Evolutionary conservation across 2,888 invertebrate species (phyloP).

Genomic region (Ctenicera cuprea): DNA sequence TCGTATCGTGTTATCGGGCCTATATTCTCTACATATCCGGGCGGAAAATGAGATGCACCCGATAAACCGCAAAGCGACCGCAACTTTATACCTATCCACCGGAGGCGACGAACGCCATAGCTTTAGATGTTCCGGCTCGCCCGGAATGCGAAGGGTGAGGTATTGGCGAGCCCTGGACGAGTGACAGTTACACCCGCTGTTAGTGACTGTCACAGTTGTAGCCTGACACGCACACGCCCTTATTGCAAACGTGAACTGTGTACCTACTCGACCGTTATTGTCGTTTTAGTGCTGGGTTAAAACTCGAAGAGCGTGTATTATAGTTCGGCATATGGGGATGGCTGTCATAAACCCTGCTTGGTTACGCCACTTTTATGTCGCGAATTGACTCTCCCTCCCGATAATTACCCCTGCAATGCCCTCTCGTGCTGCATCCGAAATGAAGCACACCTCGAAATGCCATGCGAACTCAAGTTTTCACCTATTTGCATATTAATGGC

Average conservation of each 20-base stretch:
- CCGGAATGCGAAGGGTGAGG: constrained; percentile 52
- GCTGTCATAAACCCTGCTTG: constrained; percentile 23
- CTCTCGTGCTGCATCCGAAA: constrained; percentile 19
- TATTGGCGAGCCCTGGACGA: constrained; percentile 47
- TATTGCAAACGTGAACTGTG: constrained; percentile 55
- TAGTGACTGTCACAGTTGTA: constrained; percentile 54
- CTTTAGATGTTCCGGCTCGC: constrained; percentile 52
- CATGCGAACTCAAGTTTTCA: constrained; percentile 5
- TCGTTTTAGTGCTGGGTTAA: constrained; percentile 43
- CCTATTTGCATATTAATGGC: background rate
- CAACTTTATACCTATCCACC: constrained; percentile 54
- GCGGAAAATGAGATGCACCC: constrained; percentile 53
- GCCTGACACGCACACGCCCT: constrained; percentile 52
- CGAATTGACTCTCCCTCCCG: constrained; percentile 32
- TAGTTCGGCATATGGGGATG: background rate
- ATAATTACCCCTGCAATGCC: constrained; percentile 44
- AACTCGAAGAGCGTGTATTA: constrained; percentile 34
- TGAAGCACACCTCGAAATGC: constrained; percentile 22
- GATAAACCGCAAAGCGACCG: constrained; percentile 53
- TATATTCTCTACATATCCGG: constrained; percentile 42
- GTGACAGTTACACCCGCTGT: constrained; percentile 52
- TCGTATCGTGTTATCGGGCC: constrained; percentile 46
- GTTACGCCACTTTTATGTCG: constrained; percentile 22
- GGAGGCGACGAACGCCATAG: constrained; percentile 51
- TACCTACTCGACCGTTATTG: constrained; percentile 42